A percentile compares a stretch with the other conserved stretches of the same genome.
Evolutionary conservation across 2,888 invertebrate genomes (phyloP).

Genomic region (Plemyria rubiginata): DNA sequence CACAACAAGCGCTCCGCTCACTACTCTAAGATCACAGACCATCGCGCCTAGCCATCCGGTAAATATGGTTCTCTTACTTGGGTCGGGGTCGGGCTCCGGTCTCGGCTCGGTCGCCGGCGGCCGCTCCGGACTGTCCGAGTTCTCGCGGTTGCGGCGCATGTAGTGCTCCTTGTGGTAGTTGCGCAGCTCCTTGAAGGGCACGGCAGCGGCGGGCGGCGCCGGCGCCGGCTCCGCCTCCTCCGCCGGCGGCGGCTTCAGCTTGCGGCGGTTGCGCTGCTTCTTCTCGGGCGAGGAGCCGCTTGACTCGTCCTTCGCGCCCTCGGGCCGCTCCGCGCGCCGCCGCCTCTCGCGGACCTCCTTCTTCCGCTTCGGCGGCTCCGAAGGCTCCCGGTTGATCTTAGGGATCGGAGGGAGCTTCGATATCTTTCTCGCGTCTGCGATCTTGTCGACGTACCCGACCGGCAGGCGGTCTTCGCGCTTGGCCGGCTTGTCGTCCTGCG

Average conservation of each 20-base stretch:
- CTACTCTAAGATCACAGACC: conserved; percentile 69
- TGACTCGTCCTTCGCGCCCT: conserved; percentile 41
- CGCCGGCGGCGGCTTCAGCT: conserved; percentile 34
- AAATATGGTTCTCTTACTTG: conserved; percentile 82
- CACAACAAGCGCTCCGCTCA: conserved; percentile 64
- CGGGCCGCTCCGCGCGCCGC: conserved; percentile 42
- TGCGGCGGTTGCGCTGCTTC: conserved; percentile 37
- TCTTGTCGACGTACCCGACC: conserved; percentile 53
- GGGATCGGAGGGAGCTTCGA: conserved; percentile 77
- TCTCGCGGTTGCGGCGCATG: conserved; percentile 87
- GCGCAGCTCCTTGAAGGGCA: conserved; percentile 84
- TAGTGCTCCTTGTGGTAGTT: conserved; percentile 86
- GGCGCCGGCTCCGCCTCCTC: conserved; percentile 42
- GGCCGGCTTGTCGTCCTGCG: conserved; percentile 15
- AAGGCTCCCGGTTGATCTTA: conserved; percentile 57
- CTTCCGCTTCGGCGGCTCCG: conserved; percentile 42
- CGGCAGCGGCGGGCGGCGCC: conserved; percentile 53
- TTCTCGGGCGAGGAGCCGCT: conserved; percentile 58
- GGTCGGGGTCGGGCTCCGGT: conserved; percentile 46
- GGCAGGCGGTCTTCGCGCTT: conserved; percentile 31
- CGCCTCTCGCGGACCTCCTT: conserved; percentile 47
- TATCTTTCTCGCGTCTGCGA: conserved; percentile 62
- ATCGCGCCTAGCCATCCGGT: conserved; percentile 9
- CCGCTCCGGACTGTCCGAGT: conserved; percentile 84
- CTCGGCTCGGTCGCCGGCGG: conserved; percentile 40